Percentiles rank a stretch among this genome's conserved stretches.
phyloP scores from a whole-genome alignment of 2,888 invertebrate genomes.

The Cyrtodaria siliqua region DNA sequence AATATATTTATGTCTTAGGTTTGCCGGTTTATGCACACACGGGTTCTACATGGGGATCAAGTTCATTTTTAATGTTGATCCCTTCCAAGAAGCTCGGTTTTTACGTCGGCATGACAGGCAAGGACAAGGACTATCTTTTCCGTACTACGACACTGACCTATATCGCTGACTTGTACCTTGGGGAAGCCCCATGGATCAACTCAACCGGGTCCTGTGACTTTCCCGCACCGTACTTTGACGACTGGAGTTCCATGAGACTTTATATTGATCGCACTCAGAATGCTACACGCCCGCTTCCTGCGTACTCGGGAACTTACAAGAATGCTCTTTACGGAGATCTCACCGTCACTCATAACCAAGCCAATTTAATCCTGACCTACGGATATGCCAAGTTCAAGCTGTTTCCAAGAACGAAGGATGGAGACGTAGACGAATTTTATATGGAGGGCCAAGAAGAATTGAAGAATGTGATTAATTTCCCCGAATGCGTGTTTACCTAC shows the following conservation, averaged over 20 bases:
- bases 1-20: constrained; percentile 51
- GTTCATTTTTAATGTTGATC: constrained; percentile 59
- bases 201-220: constrained; percentile 69
- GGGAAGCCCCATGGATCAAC: constrained; percentile 74
- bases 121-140: constrained; percentile 52
- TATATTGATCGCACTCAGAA: constrained; percentile 1
- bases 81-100: constrained; percentile 62
- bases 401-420: constrained; percentile 8
- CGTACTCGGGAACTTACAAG: neutral
- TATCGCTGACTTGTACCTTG: constrained; percentile 72
- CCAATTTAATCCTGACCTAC: neutral
- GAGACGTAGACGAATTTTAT: constrained; percentile 2
- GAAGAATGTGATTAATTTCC: neutral
- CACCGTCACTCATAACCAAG: neutral
- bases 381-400: constrained; percentile 1
- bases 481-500: neutral
- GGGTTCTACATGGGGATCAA: constrained; percentile 69
- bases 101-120: constrained; percentile 61
- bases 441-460: constrained; percentile 7
- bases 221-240: constrained; percentile 56
- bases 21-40: constrained; percentile 62
- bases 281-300: neutral
- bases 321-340: constrained; percentile 3
- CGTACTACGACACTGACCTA: constrained; percentile 65
- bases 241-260: neutral